Evolutionary conservation across 2,797 vertebrate species (phyloP).

Genomic region (Hoplostethus mediterraneus): DNA sequence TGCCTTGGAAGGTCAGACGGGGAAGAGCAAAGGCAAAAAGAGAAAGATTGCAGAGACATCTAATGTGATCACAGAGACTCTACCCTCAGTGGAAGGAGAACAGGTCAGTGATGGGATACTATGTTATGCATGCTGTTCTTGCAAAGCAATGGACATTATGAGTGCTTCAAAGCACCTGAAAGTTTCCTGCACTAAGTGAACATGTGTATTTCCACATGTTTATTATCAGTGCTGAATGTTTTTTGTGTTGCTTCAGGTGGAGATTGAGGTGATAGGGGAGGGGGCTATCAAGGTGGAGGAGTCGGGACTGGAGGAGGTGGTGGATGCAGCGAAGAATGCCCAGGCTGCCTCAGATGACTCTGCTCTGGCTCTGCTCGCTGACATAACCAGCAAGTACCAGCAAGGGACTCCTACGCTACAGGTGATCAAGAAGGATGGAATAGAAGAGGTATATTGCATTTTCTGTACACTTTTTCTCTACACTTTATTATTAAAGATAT

Average conservation of each 20-base stretch:
- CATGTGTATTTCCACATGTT: background rate
- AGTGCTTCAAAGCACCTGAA: background rate
- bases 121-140: background rate
- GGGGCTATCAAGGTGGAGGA: slow-evolving; percentile 89
- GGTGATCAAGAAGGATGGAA: slow-evolving; percentile 78
- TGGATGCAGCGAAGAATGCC: slow-evolving; percentile 89
- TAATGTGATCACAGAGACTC: slow-evolving; percentile 94
- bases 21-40: slow-evolving; percentile 88
- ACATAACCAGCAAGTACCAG: slow-evolving; percentile 99
- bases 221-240: slow-evolving; percentile 5
- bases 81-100: slow-evolving; percentile 91
- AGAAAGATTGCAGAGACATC: slow-evolving; percentile 95
- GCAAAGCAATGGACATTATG: background rate
- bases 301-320: slow-evolving; percentile 89
- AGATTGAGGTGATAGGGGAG: slow-evolving; percentile 93
- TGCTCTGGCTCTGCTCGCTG: slow-evolving; percentile 94
- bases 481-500: background rate
- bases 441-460: slow-evolving; percentile 71
- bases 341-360: slow-evolving; percentile 93
- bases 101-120: slow-evolving; percentile 85
- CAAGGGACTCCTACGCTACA: slow-evolving; percentile 90
- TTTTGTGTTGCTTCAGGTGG: slow-evolving; percentile 76
- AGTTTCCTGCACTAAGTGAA: background rate
- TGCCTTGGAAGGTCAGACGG: slow-evolving; percentile 73
- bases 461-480: no score